phyloP scores from a whole-genome alignment of 2,797 vertebrate species.

The Anolis apletophallus region DNA sequence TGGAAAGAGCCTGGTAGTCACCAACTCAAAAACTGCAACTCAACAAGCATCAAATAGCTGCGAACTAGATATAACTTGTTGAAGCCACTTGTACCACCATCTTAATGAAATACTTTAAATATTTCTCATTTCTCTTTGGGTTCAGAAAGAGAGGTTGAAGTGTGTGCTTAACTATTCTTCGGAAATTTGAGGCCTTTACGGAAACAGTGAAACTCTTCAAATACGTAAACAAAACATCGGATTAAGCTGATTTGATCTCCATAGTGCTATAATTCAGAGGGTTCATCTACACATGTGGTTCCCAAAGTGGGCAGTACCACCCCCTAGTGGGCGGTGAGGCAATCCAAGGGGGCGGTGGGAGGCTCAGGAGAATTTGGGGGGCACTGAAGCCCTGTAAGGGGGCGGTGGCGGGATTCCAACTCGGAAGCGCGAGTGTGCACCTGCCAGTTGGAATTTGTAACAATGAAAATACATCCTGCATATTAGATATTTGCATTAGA shows the following conservation, averaged over 20 bases:
- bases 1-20: background rate
- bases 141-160: too few relatives aligned
- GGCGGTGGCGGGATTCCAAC: too few relatives aligned
- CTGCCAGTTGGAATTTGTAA: too few relatives aligned
- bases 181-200: background rate
- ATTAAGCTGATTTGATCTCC: background rate
- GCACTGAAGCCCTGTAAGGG: too few relatives aligned
- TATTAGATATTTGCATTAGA: too few relatives aligned
- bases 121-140: background rate
- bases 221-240: background rate
- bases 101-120: background rate
- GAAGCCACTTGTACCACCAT: background rate
- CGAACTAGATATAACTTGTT: background rate
- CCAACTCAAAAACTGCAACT: background rate
- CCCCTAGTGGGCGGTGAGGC: too few relatives aligned
- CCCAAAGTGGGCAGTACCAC: too few relatives aligned
- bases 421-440: too few relatives aligned
- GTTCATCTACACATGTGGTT: too few relatives aligned
- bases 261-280: background rate
- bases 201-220: background rate
- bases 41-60: background rate
- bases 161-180: background rate
- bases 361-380: too few relatives aligned
- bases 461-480: too few relatives aligned
- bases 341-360: too few relatives aligned